Percentiles rank a stretch among this genome's conserved stretches.
Conservation (phyloP, 1,140 invertebrate species). For the Lasioglossum albipes region DNA sequence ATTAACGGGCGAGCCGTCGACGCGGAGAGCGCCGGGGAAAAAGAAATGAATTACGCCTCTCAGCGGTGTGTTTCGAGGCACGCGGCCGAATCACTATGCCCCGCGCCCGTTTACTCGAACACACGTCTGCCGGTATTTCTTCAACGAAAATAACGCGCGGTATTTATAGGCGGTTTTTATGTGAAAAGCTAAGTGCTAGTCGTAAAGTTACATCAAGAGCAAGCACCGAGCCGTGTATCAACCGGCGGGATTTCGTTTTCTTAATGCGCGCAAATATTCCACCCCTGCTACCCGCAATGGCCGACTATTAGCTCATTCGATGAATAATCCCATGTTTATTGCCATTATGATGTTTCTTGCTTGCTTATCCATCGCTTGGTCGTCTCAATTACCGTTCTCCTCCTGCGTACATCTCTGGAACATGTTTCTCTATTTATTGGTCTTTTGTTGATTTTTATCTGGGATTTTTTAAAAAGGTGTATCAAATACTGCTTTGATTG, state of each 20-base stretch:
- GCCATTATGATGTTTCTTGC: background rate
- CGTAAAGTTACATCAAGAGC: slow-evolving; percentile 70
- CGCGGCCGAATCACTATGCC: slow-evolving; percentile 33
- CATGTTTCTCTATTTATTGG: too few species aligned
- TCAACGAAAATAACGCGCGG: slow-evolving; percentile 65
- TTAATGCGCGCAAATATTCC: slow-evolving; percentile 10
- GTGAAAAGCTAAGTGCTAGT: slow-evolving; percentile 65
- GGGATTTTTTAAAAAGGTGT: too few species aligned
- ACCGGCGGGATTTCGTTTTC: slow-evolving; percentile 19
- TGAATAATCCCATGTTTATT: background rate
- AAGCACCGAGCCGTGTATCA: slow-evolving; percentile 37
- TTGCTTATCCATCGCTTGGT: background rate
- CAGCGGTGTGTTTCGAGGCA: slow-evolving; percentile 31
- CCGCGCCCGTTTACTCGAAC: slow-evolving; percentile 31
- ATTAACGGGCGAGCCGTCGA: slow-evolving; percentile 41
- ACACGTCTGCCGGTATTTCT: slow-evolving; percentile 57
- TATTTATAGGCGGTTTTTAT: slow-evolving; percentile 72
- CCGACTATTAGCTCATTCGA: background rate
- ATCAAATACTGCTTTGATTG: too few species aligned
- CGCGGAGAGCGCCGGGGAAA: slow-evolving; percentile 12
- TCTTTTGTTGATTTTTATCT: too few species aligned
- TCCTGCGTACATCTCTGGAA: background rate
- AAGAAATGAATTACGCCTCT: slow-evolving; percentile 56
- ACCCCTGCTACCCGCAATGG: background rate
- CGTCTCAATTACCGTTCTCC: background rate